A percentile compares a stretch with the other conserved stretches of the same genome.
These are phyloP conservation scores for Bradypodion pumilum DNA, from an alignment of 2,797 vertebrate species.

Conservation along the genomic window DNA sequence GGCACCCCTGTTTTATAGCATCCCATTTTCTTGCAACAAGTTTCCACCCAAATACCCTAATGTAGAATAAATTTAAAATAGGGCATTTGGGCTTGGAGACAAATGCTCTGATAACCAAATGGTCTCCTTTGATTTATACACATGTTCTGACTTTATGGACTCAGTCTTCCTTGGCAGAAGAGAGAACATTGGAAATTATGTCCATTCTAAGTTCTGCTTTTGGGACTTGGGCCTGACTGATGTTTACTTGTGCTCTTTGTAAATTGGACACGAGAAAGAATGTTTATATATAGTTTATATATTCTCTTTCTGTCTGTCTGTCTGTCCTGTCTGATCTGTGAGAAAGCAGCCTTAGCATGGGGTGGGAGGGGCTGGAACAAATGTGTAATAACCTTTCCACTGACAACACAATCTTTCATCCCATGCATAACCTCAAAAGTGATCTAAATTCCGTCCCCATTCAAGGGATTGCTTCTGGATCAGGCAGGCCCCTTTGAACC, in stretches of 20 bases:
- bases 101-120: not conserved
- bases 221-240: not conserved
- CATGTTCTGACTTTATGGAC: not conserved
- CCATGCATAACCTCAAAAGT: too few species aligned
- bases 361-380: too few species aligned
- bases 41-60: not conserved
- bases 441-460: too few species aligned
- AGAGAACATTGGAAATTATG: not conserved
- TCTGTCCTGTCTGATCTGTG: too few species aligned
- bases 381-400: too few species aligned
- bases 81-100: not conserved
- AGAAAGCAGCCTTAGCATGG: too few species aligned
- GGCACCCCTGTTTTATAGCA: not conserved
- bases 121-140: not conserved
- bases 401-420: too few species aligned
- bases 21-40: constrained; percentile 1
- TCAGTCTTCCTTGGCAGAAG: not conserved
- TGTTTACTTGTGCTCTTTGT: not conserved
- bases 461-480: too few species aligned
- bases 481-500: too few species aligned
- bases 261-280: not conserved
- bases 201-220: not conserved
- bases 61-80: not conserved
- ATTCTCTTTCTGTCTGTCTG: not conserved
- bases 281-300: not conserved